Percentiles rank a stretch among this genome's conserved stretches.
Conservation (phyloP, 1,140 invertebrate genomes). For the Danaus melanippus region DNA sequence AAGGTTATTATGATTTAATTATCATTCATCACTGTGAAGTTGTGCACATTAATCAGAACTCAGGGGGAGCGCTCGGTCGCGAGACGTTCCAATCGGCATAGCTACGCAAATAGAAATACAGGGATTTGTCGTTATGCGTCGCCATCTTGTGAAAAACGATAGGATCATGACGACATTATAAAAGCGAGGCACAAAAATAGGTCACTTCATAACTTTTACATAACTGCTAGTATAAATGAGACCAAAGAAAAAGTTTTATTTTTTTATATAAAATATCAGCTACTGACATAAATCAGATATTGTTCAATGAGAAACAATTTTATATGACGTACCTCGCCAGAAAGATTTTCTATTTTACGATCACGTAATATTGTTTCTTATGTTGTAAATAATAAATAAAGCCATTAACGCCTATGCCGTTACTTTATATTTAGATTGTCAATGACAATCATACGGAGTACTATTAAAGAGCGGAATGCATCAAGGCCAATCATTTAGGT, state of each 20-base stretch:
- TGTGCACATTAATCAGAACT: constrained; percentile 20
- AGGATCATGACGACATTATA: constrained; percentile 65
- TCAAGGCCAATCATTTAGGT: constrained; percentile 31
- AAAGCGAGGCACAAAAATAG: constrained; percentile 54
- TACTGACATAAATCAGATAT: too few species aligned
- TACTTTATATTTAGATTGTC: constrained; percentile 28
- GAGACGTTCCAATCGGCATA: constrained; percentile 34
- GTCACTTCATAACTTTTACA: constrained; percentile 46
- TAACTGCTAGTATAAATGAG: constrained; percentile 20
- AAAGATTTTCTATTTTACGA: too few species aligned
- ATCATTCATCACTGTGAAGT: constrained; percentile 11
- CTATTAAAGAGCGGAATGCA: constrained; percentile 25
- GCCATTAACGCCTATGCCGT: background rate
- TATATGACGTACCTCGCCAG: too few species aligned
- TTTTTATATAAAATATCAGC: too few species aligned
- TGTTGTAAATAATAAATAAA: too few species aligned
- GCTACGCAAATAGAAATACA: constrained; percentile 71
- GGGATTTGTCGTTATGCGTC: constrained; percentile 65
- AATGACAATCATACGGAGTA: constrained; percentile 25
- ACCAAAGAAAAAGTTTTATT: background rate
- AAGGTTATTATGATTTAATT: constrained; percentile 38
- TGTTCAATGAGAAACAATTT: too few species aligned
- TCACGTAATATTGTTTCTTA: too few species aligned
- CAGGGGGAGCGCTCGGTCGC: constrained; percentile 20
- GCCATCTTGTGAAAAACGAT: constrained; percentile 72